Base-by-base conservation (phyloP, 2,113 vertebrate species). In the Trematomus loennbergii region DNA sequence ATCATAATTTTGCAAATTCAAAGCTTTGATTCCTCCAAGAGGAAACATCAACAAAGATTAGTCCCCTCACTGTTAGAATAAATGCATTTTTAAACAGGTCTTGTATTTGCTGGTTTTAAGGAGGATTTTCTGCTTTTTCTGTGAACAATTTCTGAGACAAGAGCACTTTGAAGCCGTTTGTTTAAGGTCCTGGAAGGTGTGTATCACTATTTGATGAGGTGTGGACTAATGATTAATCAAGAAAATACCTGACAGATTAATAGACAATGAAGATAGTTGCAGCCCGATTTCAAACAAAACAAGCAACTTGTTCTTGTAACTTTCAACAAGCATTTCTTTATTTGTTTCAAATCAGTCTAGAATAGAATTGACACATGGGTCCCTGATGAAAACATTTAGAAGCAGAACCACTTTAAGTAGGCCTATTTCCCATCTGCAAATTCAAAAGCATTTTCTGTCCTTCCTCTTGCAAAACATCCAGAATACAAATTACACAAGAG, bases 401-500 rank as follows among this genome's bases (percentile, higher is more conserved):
- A 49, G 48, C 81, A 61, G 61, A 40, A 49, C 49, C 40, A 8
- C 33, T 82, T 29, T 20, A 17, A 22, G 9, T 9, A n/a, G n/a
- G n/a, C n/a, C n/a, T n/a, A 8, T 68, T 43, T 16, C 15, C 12
- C 6, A 3, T 54, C 18, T 64, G 18, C 18, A 20, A n/a, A 45
- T 33, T 48, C 5, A 67, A 55, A 40, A 20, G 40, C 53, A n/a
- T n/a, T 66, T 18, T 66, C 36, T 49, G 20, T n/a, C 5, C 8
- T 60, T 61, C 62, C 33, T 43, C n/a, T 62, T 25, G n/a, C 18
- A 33, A 33, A 49, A 59, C 5, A 2, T 22, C 63, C 10, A 12
- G 61, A 73, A 78, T 68, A 66, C n/a, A 66, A 72, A 80, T 45
- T 2, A 17, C 17, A 73, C 2, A 49, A 12, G n/a, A 45, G 49